These are phyloP conservation scores for Syngnathus rostellatus DNA, from an alignment of 2,797 vertebrate genomes.

Conservation along the genomic window DNA sequence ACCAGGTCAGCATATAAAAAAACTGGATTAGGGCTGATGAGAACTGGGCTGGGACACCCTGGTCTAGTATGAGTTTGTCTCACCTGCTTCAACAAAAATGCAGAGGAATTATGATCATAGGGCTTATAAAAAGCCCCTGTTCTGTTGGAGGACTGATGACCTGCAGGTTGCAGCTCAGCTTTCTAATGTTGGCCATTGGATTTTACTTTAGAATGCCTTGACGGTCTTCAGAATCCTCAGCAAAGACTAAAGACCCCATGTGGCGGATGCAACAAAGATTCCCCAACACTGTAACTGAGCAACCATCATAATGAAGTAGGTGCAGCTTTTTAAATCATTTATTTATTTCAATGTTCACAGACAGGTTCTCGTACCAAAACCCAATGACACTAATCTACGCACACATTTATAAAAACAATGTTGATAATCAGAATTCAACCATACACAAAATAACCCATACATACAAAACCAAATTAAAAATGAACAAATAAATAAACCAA, in stretches of 20 bases:
- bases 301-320: background rate
- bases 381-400: too few species aligned
- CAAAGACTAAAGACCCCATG: background rate
- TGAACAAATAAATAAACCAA: too few species aligned
- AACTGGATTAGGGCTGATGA: too few species aligned
- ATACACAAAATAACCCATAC: too few species aligned
- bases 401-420: too few species aligned
- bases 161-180: background rate
- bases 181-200: background rate
- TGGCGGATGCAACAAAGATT: background rate
- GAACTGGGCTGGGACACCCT: too few species aligned
- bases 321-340: too few species aligned
- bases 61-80: background rate
- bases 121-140: background rate
- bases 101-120: background rate
- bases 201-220: background rate
- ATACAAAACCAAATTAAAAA: too few species aligned
- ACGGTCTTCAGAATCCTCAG: background rate
- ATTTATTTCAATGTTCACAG: background rate
- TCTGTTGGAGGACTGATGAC: background rate
- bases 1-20: background rate
- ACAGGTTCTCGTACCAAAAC: too few species aligned
- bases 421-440: too few species aligned
- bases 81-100: background rate
- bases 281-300: background rate